Evolutionary conservation across 2,113 vertebrate genomes (phyloP), one percentile per base, ranked within the genome.

Genomic region (Mola mola): DNA sequence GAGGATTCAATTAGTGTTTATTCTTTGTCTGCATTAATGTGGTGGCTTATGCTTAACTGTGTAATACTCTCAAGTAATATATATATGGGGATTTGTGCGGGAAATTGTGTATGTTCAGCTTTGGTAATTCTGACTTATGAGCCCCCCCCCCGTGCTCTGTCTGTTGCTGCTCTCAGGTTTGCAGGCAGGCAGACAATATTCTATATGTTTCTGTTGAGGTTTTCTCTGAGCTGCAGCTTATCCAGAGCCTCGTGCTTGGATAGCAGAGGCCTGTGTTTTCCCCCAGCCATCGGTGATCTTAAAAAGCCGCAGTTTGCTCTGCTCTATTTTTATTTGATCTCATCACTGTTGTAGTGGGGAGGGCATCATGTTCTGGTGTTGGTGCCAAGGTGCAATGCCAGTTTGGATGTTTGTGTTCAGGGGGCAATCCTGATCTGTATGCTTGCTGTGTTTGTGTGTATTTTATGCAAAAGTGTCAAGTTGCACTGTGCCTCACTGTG

Each of bases 111-210:
- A n/a, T n/a, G n/a, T n/a, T n/a, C n/a, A n/a, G n/a, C n/a, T n/a
- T n/a, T n/a, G n/a, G n/a, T n/a, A n/a, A n/a, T n/a, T n/a, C n/a
- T n/a, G n/a, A n/a, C n/a, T n/a, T n/a, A n/a, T n/a, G n/a, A n/a
- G n/a, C n/a, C n/a, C n/a, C n/a, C n/a, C n/a, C n/a, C n/a, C n/a
- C n/a, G n/a, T n/a, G n/a, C n/a, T n/a, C n/a, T n/a, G n/a, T n/a
- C n/a, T n/a, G n/a, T n/a, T 74, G 68, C 67, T 71, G 43, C 43
- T 72, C 31, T 67, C 28, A 15, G 50, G 63, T 22, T 60, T 66
- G 59, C 21, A 29, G 29, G 16, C 40, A 58, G 60, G 37, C 65
- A 66, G 43, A 28, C 36, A 31, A 40, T 21, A 20, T 1, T 53
- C 15, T 43, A 22, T 12, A 15, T 42, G 34, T 17, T 59, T 33